Evolutionary conservation across 92 coral and sea anemone species (phyloP).

Genomic region (Paragorgia papillata): DNA sequence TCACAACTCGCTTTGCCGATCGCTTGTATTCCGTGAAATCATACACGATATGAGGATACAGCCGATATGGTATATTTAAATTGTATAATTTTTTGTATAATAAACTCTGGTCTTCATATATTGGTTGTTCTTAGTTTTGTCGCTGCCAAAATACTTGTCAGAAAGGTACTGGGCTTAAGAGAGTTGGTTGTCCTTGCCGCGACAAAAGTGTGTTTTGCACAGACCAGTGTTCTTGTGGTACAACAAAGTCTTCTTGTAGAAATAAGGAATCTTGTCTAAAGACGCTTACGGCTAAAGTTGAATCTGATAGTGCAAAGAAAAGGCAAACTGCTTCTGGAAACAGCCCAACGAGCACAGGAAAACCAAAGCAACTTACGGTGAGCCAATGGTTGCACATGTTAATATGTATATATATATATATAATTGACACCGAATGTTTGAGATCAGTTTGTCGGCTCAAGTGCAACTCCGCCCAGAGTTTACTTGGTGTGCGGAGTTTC

Average conservation of each 20-base stretch:
- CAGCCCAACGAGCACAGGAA: too few species aligned
- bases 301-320: not conserved
- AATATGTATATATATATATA: too few species aligned
- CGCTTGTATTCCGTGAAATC: too few species aligned
- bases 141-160: slow-evolving; percentile 7
- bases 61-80: not conserved
- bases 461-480: too few species aligned
- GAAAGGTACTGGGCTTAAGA: not conserved
- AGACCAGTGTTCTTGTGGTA: slow-evolving; percentile 10
- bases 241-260: not conserved
- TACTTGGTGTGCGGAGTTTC: too few species aligned
- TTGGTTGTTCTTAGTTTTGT: slow-evolving; percentile 1
- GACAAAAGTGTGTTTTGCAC: slow-evolving; percentile 3
- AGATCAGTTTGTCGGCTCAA: too few species aligned
- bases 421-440: too few species aligned
- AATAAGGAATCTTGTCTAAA: not conserved
- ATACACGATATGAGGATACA: too few species aligned
- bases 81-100: not conserved
- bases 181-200: slow-evolving; percentile 14
- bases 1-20: too few species aligned
- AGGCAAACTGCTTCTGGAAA: too few species aligned
- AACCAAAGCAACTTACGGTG: too few species aligned
- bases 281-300: not conserved
- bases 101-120: not conserved
- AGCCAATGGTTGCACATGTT: too few species aligned